These are phyloP conservation scores for Bellardia pandia DNA, from an alignment of 2,888 invertebrate genomes.

Conservation along the genomic window DNA sequence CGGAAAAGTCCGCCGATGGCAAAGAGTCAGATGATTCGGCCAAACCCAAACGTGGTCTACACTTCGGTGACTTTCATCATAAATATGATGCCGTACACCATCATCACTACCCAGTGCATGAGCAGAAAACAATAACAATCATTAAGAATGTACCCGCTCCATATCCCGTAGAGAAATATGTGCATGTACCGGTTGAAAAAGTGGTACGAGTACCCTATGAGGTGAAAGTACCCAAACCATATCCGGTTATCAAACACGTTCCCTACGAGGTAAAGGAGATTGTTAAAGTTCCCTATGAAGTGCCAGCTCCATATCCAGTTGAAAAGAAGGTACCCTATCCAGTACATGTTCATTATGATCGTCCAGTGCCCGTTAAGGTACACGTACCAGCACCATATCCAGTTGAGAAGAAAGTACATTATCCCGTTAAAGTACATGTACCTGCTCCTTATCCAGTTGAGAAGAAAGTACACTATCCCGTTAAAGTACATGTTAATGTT, in stretches of 20 bases:
- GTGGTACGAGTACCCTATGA: conserved; percentile 87
- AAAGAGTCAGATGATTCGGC: conserved; percentile 84
- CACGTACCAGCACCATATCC: conserved; percentile 87
- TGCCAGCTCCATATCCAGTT: conserved; percentile 91
- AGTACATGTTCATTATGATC: conserved; percentile 89
- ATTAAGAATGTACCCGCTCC: conserved; percentile 90
- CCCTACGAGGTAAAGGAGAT: conserved; percentile 91
- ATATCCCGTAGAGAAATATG: conserved; percentile 88
- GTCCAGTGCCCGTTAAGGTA: conserved; percentile 91
- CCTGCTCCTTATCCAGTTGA: conserved; percentile 90
- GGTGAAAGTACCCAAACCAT: conserved; percentile 89
- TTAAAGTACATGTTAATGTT: conserved; percentile 90
- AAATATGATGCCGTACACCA: conserved; percentile 79
- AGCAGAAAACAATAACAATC: conserved; percentile 89
- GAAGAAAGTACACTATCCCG: conserved; percentile 87
- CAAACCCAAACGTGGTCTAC: conserved; percentile 90
- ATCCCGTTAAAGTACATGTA: conserved; percentile 89
- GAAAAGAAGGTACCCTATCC: conserved; percentile 91
- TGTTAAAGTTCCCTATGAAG: conserved; percentile 91
- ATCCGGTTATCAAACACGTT: conserved; percentile 89
- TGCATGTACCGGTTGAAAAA: conserved; percentile 87
- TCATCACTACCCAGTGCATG: conserved; percentile 83
- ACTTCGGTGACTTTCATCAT: conserved; percentile 81
- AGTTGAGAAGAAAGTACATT: conserved; percentile 89
- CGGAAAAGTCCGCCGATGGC: conserved; percentile 75